Evolutionary conservation across 2,797 vertebrate species (phyloP), one percentile per base, ranked within the genome.

Genomic region (Sebastes taczanowskii): DNA sequence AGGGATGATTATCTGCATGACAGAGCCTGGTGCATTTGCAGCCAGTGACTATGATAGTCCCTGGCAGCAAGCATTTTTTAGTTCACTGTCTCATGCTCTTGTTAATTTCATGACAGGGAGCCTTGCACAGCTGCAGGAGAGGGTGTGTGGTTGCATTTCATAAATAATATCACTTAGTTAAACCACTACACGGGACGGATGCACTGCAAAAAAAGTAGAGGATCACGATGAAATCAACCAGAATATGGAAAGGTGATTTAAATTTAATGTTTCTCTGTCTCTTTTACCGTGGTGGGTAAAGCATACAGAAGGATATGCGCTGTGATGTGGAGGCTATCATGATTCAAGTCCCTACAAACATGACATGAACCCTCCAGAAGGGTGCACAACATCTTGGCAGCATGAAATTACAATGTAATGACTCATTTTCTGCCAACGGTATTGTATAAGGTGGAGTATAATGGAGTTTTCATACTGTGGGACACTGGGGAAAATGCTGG

Each of bases 91-190:
- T 92, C 84, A 83, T 92, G 91, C 91, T 94, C 72, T 82, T 93
- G 93, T 95, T 95, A 95, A 95, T 95, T 95, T 94, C 83, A 95
- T 93, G 95, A 95, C 89, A 86, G 93, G 29, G 84, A 80, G 85
- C 86, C 86, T 74, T 80, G 79, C 89, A 88, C 88, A 90, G 90
- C 90, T 94, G 91, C 78, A 84, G 80, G 88, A 90, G 74, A 88
- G 90, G 85, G 78, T 84, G 83, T 92, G 89, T 55, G 73, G 78
- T 78, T 86, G 88, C 89, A 91, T 94, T 94, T 95, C 87, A 95
- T 95, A 93, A 95, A 96, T 95, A 95, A 94, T 92, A 91, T 80
- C 82, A 77, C 88, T 91, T 89, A 83, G 86, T 92, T 93, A 87
- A 91, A 91, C 79, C 90, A 81, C 83, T 83, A 83, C 85, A 91